Base-by-base conservation (phyloP, 2,113 vertebrate genomes). In the Melanostigma gelatinosum region DNA sequence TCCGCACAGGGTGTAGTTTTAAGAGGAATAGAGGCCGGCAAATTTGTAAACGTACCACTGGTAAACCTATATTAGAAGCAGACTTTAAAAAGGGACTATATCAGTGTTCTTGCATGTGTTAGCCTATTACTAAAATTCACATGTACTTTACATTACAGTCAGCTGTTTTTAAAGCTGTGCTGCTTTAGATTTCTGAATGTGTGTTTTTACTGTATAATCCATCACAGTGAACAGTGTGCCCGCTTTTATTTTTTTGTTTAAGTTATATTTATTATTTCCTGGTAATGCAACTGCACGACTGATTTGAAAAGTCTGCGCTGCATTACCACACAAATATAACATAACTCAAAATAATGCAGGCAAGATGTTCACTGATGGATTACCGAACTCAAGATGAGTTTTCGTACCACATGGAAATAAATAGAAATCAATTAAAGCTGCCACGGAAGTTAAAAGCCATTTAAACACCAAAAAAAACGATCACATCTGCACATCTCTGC, bases 251-350 rank as follows among this genome's bases (percentile, higher is more conserved):
- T 79, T 63, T 54, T 54, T 77, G 82, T 83, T 78, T 27, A 61
- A 81, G 65, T 86, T 76, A 72, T 24, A 85, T 91, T 91, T 83
- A 91, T 86, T 71, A 84, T 87, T 92, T 91, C 81, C 83, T 79
- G 88, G 67, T 71, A 87, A 77, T 80, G 75, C 55, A 82, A 78
- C 71, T 84, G 62, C 42, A 66, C 50, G 76, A 73, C 75, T 85
- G 80, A 83, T 81, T 24, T 83, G 67, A 82, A 84, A 76, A 80
- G 74, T 44, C 85, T 86, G 85, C 3, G 0, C 40, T 60, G 61
- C 60, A 62, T 84, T 82, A 87, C 61, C 18, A 61, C 54, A 84
- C 55, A 72, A 81, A 88, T 77, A 86, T 57, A 83, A 88, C 77
- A 73, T 78, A 55, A 72, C 46, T 85, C 80, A 82, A 6, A 80